Percentiles rank a stretch among this genome's conserved stretches.
These are phyloP conservation scores for Budorcas taxicolor DNA, from an alignment of 2,113 vertebrate species.

Conservation along the genomic window DNA sequence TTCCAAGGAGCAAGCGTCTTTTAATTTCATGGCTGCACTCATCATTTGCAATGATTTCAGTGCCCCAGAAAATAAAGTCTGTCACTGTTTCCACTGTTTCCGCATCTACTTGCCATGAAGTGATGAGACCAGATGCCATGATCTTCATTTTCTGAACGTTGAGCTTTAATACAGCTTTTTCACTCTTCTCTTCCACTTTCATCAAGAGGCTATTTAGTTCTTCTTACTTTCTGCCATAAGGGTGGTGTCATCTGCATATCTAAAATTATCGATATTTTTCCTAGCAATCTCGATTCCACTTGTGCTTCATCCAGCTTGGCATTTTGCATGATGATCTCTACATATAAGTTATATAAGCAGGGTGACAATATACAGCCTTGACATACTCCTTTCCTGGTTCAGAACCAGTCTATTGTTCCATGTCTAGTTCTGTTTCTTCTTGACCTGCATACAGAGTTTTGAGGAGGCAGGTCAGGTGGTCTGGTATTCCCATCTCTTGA, in stretches of 20 bases:
- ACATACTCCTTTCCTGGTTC: rapidly evolving
- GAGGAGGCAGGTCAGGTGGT: neutral
- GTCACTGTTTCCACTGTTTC: neutral
- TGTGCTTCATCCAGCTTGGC: neutral
- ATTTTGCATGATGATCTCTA: neutral
- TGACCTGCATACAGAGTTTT: neutral
- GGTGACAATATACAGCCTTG: neutral
- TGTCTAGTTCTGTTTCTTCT: neutral
- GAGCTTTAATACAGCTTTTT: neutral
- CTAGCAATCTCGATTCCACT: neutral
- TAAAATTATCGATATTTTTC: neutral
- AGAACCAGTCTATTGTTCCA: neutral
- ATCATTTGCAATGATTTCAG: neutral
- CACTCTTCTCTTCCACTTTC: neutral
- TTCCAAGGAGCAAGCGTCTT: neutral
- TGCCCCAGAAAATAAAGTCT: neutral
- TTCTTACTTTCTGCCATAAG: neutral
- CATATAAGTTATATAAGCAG: neutral
- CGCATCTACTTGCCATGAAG: neutral
- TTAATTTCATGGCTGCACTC: neutral
- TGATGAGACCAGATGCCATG: neutral
- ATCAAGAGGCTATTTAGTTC: neutral
- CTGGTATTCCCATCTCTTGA: neutral
- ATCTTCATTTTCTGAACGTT: neutral
- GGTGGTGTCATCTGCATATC: neutral